Percentiles rank a stretch among this genome's conserved stretches.
Evolutionary conservation across 2,797 vertebrate genomes (phyloP).

Genomic region (Anabas testudineus): DNA sequence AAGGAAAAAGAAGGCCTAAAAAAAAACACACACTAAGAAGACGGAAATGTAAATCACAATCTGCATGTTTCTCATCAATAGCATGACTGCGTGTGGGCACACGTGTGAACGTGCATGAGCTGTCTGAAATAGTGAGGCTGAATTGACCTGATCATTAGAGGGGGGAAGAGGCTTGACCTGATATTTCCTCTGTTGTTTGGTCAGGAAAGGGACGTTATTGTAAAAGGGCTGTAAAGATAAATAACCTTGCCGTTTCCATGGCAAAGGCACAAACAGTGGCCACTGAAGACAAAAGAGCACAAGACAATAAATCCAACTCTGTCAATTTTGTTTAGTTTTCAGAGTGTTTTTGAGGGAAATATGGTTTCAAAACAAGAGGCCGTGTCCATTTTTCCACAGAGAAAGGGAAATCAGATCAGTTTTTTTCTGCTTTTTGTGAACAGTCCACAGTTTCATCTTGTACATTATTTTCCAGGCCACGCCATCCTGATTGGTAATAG

Average conservation of each 20-base stretch:
- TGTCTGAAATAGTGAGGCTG: slow-evolving; percentile 70
- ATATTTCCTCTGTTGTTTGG: slow-evolving; percentile 90
- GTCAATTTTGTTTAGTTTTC: slow-evolving; percentile 92
- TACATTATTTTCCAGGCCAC: slow-evolving; percentile 81
- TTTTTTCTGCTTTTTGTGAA: slow-evolving; percentile 76
- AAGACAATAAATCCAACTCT: slow-evolving; percentile 88
- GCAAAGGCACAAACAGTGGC: slow-evolving; percentile 87
- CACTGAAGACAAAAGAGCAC: slow-evolving; percentile 81
- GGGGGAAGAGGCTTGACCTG: slow-evolving; percentile 85
- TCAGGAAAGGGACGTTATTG: slow-evolving; percentile 90
- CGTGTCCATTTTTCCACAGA: slow-evolving; percentile 83
- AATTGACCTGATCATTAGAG: slow-evolving; percentile 83
- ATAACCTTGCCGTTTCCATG: slow-evolving; percentile 89
- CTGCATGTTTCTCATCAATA: slow-evolving; percentile 58
- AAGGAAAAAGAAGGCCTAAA: slow-evolving; percentile 52
- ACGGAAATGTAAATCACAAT: slow-evolving; percentile 66
- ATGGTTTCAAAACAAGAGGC: slow-evolving; percentile 84
- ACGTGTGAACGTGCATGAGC: slow-evolving; percentile 67
- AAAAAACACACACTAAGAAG: slow-evolving; percentile 26
- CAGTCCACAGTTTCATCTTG: slow-evolving; percentile 70
- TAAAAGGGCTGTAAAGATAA: slow-evolving; percentile 85
- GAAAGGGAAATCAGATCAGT: slow-evolving; percentile 84
- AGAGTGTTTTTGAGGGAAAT: slow-evolving; percentile 87
- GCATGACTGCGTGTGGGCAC: slow-evolving; percentile 19
- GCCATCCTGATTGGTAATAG: slow-evolving; percentile 80